Base-by-base conservation (phyloP, 2,113 vertebrate species). In the Hepsetus odoe region DNA sequence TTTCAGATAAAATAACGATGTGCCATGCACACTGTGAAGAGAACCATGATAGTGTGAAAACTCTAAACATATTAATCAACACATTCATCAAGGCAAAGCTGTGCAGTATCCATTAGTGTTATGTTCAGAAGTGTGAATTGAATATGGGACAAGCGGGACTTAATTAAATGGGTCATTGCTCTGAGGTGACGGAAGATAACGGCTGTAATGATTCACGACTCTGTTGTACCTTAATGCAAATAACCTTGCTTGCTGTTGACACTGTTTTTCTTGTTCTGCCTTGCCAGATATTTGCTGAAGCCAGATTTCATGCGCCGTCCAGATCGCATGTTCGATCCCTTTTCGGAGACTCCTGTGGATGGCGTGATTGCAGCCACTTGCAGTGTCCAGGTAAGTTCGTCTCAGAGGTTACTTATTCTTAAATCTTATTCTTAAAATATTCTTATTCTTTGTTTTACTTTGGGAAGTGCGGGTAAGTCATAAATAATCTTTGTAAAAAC, bases 361-460 rank as follows among this genome's bases (percentile, higher is more conserved):
- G 95, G 95, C 35, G 95, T 96, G 0, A 96, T 96, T 83, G 95
- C 95, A 81, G 95, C 95, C 73, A 95, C 94, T 0, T 96, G 95
- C 84, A 95, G 94, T 28, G 94, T 96, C 1, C 93, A 96, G 94
- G 95, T 95, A 84, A 79, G 74, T 62, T 7, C 16, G 0, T n/a
- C 35, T 74, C 10, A 24, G 22, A 42, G 40, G n/a, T 59, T 22
- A 20, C 9, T 28, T 28, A 20, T 49, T 33, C 8, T 64, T n/a
- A n/a, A n/a, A n/a, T n/a, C n/a, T n/a, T n/a, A n/a, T n/a, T n/a
- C n/a, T n/a, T n/a, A n/a, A n/a, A n/a, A n/a, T n/a, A n/a, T 18
- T 46, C 56, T 42, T 30, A 55, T 14, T 12, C 16, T 55, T 42
- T 42, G 24, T 30, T 67, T 55, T 56, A 42, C 68, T 67, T 14